Conservation (phyloP, 2,797 vertebrate species). For the Liasis olivaceus region DNA sequence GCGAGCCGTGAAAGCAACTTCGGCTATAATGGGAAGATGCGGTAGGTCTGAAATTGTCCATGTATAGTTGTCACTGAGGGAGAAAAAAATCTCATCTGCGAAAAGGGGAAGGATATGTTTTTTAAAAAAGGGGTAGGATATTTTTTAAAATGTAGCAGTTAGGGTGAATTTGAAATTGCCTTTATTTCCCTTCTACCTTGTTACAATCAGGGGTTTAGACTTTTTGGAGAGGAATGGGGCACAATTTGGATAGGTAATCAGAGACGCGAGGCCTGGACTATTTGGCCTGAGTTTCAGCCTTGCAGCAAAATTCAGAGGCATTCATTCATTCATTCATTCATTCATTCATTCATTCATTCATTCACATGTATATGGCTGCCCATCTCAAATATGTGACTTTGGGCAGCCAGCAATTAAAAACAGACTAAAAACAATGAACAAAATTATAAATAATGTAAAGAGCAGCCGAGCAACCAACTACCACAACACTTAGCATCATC, state of each 20-base stretch:
- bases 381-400: too few species aligned
- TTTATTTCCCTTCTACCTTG: not conserved
- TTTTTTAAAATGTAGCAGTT: not conserved
- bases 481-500: too few species aligned
- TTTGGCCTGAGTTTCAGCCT: not conserved
- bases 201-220: not conserved
- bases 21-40: constrained; percentile 59
- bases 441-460: too few species aligned
- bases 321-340: not conserved
- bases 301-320: not conserved
- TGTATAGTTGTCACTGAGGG: not conserved
- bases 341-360: not conserved
- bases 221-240: not conserved
- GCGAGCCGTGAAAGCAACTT: constrained; percentile 55
- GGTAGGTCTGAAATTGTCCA: not conserved
- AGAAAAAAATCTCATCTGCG: not conserved
- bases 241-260: not conserved
- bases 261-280: not conserved
- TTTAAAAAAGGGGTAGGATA: not conserved
- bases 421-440: too few species aligned
- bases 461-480: too few species aligned
- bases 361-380: too few species aligned
- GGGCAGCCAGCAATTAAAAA: too few species aligned
- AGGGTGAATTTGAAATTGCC: not conserved
- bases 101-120: not conserved